phyloP scores from a whole-genome alignment of 1,140 invertebrate species.

The Hormaphis cornu region DNA sequence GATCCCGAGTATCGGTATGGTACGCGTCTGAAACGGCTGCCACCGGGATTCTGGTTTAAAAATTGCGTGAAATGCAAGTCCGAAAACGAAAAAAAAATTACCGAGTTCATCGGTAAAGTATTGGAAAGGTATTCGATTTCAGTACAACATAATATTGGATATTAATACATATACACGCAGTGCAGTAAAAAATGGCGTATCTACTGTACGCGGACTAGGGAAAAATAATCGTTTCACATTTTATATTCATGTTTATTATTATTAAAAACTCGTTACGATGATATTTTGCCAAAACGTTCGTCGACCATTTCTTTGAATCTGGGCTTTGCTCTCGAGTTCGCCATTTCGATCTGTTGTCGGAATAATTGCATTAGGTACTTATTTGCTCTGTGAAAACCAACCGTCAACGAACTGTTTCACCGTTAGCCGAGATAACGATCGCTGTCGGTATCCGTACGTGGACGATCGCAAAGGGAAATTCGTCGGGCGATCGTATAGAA shows the following conservation, averaged over 20 bases:
- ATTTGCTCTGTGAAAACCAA: not conserved
- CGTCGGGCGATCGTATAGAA: not conserved
- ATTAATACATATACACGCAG: no score
- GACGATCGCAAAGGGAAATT: slow-evolving; percentile 1
- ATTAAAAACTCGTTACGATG: no score
- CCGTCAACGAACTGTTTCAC: not conserved
- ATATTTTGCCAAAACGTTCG: no score
- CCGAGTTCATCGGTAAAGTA: not conserved
- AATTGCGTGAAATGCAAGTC: not conserved
- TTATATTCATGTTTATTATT: no score
- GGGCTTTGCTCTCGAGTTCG: no score
- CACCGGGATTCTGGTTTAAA: slow-evolving; percentile 4
- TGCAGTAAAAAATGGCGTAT: no score
- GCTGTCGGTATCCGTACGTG: not conserved
- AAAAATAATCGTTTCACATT: no score
- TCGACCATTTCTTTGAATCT: no score
- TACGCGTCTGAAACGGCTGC: not conserved
- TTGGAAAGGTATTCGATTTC: not conserved
- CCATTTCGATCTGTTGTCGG: not conserved
- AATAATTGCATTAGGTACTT: not conserved
- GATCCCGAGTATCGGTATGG: not conserved
- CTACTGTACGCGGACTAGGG: no score
- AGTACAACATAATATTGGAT: no score
- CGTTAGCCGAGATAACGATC: not conserved
- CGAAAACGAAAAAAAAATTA: not conserved